Conservation (phyloP, 2,888 invertebrate genomes). For the Leucophenga maculata region DNA sequence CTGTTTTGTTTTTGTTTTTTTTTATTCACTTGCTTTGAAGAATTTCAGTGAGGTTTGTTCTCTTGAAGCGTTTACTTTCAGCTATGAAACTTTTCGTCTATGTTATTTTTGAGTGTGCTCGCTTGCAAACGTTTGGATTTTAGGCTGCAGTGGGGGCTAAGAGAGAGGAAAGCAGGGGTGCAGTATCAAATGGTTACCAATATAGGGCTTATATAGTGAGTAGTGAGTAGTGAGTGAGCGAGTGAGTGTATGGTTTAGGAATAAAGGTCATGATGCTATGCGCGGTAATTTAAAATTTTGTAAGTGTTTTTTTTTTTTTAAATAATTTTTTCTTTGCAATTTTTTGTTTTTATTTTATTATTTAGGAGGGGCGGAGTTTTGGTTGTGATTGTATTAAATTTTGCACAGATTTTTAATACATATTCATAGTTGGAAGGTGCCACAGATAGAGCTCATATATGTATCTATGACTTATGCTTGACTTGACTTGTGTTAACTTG, state of each 20-base stretch:
- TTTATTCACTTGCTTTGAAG: no score
- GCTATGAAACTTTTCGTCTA: background rate
- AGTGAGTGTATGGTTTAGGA: background rate
- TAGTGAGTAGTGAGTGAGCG: background rate
- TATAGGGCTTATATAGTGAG: background rate
- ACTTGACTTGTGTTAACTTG: constrained; percentile 14
- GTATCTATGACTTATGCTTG: constrained; percentile 33
- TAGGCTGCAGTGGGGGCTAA: background rate
- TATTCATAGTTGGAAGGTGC: constrained; percentile 35
- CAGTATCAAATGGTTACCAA: background rate
- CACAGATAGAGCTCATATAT: constrained; percentile 25
- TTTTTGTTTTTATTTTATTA: constrained; percentile 1
- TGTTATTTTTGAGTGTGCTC: background rate
- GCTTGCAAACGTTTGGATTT: background rate
- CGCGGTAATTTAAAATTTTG: background rate
- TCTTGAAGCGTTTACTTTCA: constrained; percentile 54
- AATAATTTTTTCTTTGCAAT: background rate
- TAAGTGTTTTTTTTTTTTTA: background rate
- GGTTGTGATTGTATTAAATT: background rate
- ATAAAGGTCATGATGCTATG: no score
- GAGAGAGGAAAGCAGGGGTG: background rate
- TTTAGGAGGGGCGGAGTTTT: no score
- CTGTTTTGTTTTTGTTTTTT: constrained; percentile 35
- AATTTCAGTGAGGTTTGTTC: constrained; percentile 68
- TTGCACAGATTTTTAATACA: background rate